Percentiles rank a stretch among this genome's conserved stretches.
These are phyloP conservation scores for Alloscopus bannaensis DNA, from an alignment of 2,888 invertebrate genomes.

Conservation along the genomic window DNA sequence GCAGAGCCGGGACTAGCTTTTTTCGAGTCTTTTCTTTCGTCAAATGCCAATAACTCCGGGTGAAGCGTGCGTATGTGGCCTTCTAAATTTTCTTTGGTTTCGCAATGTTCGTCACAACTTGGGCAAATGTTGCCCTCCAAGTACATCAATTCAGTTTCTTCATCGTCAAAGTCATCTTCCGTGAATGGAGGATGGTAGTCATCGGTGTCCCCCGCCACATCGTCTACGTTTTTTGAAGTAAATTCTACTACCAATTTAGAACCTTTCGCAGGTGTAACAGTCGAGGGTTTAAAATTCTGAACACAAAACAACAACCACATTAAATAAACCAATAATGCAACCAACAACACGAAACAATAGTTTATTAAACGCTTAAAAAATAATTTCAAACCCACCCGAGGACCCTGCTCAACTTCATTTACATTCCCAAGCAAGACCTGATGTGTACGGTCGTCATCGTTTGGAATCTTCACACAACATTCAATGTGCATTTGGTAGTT, in stretches of 20 bases:
- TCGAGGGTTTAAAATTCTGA: too few species aligned
- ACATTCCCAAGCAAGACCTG: too few species aligned
- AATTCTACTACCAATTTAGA: too few species aligned
- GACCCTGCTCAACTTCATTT: too few species aligned
- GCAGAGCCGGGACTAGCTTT: constrained; percentile 74
- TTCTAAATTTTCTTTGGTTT: constrained; percentile 70
- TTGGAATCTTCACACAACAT: constrained; percentile 76
- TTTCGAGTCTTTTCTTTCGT: constrained; percentile 27
- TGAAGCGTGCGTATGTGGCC: constrained; percentile 72
- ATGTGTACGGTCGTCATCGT: too few species aligned
- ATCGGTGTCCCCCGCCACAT: background rate
- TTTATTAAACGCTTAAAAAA: too few species aligned
- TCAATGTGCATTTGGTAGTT: constrained; percentile 81
- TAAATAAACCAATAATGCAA: too few species aligned
- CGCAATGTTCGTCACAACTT: constrained; percentile 74
- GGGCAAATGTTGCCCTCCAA: constrained; percentile 75
- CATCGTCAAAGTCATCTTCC: constrained; percentile 75
- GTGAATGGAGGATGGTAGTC: background rate
- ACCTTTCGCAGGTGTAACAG: too few species aligned
- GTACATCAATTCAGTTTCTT: constrained; percentile 74
- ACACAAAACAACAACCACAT: too few species aligned
- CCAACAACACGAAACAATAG: too few species aligned
- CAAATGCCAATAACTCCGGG: constrained; percentile 58
- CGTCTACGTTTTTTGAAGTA: background rate
- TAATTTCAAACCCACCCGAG: too few species aligned